Percentiles rank a stretch among this genome's conserved stretches.
Conservation (phyloP, 2,888 invertebrate genomes). For the Limnephilus rhombicus region DNA sequence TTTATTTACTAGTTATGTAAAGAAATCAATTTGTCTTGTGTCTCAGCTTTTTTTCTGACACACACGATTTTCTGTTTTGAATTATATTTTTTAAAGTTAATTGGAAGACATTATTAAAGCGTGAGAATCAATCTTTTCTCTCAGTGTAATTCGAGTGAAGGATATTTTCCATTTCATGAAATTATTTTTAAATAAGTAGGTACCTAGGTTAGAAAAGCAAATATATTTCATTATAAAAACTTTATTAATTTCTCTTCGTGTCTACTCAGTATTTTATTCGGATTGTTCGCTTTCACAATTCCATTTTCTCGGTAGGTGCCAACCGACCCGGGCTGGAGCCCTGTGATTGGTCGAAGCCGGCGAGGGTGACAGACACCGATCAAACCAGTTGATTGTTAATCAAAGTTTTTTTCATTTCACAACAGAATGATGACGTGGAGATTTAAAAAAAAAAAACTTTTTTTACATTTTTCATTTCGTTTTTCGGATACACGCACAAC, state of each 20-base stretch:
- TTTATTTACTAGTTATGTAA: no score
- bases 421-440: slow-evolving; percentile 64
- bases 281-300: slow-evolving; percentile 25
- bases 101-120: neutral
- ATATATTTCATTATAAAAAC: neutral
- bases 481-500: slow-evolving; percentile 62
- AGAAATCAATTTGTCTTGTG: no score
- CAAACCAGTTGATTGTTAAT: slow-evolving; percentile 66
- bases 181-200: neutral
- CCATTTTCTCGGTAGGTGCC: slow-evolving; percentile 13
- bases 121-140: neutral
- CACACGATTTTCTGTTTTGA: no score
- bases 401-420: slow-evolving; percentile 66
- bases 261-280: neutral
- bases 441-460: slow-evolving; percentile 51
- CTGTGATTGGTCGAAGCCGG: slow-evolving; percentile 51
- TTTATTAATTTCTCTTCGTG: slow-evolving; percentile 19
- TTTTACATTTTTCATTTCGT: slow-evolving; percentile 61
- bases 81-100: no score
- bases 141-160: neutral
- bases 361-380: slow-evolving; percentile 65
- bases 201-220: neutral
- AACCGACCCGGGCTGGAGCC: slow-evolving; percentile 13
- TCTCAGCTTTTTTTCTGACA: no score
- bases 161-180: neutral